These are phyloP conservation scores for Perdix hodgsoniae DNA, from an alignment of 2,797 vertebrate species.

Conservation along the genomic window DNA sequence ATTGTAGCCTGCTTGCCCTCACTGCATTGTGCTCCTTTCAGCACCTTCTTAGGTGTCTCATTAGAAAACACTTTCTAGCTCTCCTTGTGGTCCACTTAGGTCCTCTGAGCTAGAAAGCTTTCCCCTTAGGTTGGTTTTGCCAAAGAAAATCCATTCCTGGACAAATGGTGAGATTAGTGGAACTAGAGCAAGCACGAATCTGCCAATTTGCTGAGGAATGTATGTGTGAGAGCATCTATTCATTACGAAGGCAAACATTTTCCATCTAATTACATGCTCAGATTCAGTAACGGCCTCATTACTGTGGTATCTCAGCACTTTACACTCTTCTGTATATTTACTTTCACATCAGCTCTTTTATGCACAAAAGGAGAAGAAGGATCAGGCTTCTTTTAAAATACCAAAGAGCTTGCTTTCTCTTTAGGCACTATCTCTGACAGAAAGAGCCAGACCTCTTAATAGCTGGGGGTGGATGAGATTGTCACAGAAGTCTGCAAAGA, in stretches of 20 bases:
- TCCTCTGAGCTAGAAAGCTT: not conserved
- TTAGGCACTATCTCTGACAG: not conserved
- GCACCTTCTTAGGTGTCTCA: not conserved
- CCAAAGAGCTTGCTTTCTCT: not conserved
- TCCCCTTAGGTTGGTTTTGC: not conserved
- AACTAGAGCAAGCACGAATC: not conserved
- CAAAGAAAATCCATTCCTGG: not conserved
- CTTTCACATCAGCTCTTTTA: slow-evolving; percentile 68
- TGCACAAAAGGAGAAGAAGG: slow-evolving; percentile 63
- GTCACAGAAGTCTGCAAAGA: slow-evolving; percentile 4
- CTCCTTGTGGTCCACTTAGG: not conserved
- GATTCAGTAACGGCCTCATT: slow-evolving; percentile 66
- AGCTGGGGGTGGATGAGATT: not conserved
- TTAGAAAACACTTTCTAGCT: not conserved
- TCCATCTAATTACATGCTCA: slow-evolving; percentile 63
- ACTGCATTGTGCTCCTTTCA: not conserved
- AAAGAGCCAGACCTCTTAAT: not conserved
- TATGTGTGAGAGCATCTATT: slow-evolving; percentile 51
- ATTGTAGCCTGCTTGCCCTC: not conserved
- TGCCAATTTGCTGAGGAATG: slow-evolving; percentile 45
- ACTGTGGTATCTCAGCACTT: slow-evolving; percentile 46
- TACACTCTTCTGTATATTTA: slow-evolving; percentile 40
- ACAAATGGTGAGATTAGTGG: not conserved
- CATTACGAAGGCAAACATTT: slow-evolving; percentile 60
- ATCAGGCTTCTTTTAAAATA: slow-evolving; percentile 62